These are phyloP conservation scores for Nymphalis c-album DNA, from an alignment of 2,888 invertebrate species.

Conservation along the genomic window DNA sequence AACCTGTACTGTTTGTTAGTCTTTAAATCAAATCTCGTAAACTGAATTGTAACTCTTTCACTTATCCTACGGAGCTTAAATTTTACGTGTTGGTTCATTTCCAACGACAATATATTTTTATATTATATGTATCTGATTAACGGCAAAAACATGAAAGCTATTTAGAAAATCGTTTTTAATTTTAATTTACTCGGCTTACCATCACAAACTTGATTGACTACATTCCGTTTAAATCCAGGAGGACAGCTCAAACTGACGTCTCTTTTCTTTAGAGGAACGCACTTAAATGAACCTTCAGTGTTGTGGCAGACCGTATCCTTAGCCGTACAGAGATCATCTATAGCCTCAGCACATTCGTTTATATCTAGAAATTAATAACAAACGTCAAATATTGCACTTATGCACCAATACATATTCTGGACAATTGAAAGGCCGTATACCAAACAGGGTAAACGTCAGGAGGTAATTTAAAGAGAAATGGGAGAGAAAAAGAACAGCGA, in stretches of 20 bases:
- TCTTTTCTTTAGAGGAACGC: conserved; percentile 74
- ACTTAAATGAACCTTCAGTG: conserved; percentile 84
- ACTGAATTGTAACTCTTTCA: too few relatives aligned
- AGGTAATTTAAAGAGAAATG: too few relatives aligned
- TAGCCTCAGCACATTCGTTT: conserved; percentile 85
- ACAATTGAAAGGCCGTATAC: background rate
- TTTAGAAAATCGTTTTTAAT: background rate
- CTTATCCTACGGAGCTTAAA: too few relatives aligned
- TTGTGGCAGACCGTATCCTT: conserved; percentile 84
- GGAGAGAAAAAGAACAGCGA: too few relatives aligned
- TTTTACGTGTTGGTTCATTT: too few relatives aligned
- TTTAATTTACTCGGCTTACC: conserved; percentile 51
- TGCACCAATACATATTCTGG: background rate
- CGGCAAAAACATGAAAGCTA: too few relatives aligned
- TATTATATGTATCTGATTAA: too few relatives aligned
- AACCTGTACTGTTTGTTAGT: too few relatives aligned
- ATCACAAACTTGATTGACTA: conserved; percentile 80
- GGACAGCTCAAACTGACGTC: conserved; percentile 74
- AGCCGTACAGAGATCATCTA: conserved; percentile 81
- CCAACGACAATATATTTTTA: too few relatives aligned
- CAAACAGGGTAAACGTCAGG: too few relatives aligned
- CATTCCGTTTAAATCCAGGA: conserved; percentile 79
- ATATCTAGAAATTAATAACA: conserved; percentile 80
- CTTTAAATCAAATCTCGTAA: too few relatives aligned
- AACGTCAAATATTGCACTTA: too few relatives aligned